Conservation (phyloP, 2,113 vertebrate species). For the Ardeotis arabs region DNA sequence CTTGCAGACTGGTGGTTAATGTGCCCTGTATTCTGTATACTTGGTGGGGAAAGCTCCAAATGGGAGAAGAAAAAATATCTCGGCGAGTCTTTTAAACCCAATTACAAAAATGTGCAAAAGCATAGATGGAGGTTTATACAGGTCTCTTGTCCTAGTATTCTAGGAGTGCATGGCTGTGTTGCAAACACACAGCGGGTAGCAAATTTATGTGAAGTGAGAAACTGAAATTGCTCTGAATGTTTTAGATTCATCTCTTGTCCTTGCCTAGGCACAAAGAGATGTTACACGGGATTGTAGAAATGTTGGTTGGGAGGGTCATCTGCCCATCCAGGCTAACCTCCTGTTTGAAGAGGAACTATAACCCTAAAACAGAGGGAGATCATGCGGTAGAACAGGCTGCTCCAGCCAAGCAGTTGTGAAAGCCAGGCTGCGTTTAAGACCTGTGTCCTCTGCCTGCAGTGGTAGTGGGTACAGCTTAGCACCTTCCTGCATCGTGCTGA, state of each 20-base stretch:
- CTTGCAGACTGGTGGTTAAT: background rate
- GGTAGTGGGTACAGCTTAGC: background rate
- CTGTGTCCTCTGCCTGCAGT: background rate
- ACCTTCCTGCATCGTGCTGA: background rate
- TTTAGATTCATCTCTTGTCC: background rate
- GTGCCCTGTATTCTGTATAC: background rate
- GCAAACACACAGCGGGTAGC: too few species aligned
- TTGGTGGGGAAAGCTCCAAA: background rate
- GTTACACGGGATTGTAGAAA: background rate
- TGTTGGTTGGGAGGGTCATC: background rate
- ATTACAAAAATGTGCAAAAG: background rate
- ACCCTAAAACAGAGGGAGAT: background rate
- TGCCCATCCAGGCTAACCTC: background rate
- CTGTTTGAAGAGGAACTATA: background rate
- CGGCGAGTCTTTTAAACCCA: background rate
- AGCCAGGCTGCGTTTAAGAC: background rate
- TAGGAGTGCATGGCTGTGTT: background rate
- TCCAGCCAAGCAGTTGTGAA: background rate
- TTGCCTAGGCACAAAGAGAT: background rate
- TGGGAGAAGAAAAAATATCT: background rate
- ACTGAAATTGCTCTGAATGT: background rate
- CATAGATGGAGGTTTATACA: accelerated
- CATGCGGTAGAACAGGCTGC: background rate
- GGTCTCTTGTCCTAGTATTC: background rate
- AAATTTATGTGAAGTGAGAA: background rate